Evolutionary conservation across 2,113 vertebrate genomes (phyloP).

Genomic region (Athene noctua): DNA sequence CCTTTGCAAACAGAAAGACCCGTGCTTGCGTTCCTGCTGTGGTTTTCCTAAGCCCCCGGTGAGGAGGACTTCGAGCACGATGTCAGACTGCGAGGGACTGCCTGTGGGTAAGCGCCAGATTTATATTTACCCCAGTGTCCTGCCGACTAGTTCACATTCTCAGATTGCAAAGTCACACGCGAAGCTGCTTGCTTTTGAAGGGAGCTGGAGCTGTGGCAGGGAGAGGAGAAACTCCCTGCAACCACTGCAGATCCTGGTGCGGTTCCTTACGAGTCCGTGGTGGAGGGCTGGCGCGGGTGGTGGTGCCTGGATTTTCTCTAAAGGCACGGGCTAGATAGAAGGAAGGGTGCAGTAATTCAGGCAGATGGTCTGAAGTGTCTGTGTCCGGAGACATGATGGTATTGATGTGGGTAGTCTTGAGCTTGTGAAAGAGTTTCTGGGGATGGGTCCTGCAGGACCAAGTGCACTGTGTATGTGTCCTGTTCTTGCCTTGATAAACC

Average conservation of each 20-base stretch:
- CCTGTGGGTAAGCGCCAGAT: slow-evolving; percentile 85
- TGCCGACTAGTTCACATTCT: slow-evolving; percentile 47
- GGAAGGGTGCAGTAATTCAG: background rate
- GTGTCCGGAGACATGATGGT: background rate
- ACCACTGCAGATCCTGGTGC: background rate
- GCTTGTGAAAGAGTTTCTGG: background rate
- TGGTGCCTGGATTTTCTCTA: background rate
- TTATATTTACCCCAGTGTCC: slow-evolving; percentile 77
- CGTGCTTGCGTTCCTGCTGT: background rate
- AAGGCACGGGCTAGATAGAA: background rate
- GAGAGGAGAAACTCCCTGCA: background rate
- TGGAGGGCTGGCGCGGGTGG: background rate
- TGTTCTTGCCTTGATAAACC: background rate
- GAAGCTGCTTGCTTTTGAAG: background rate
- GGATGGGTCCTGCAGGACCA: background rate
- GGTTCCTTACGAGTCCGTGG: background rate
- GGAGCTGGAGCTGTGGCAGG: background rate
- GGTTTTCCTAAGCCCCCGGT: slow-evolving; percentile 34
- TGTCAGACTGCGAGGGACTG: slow-evolving; percentile 95
- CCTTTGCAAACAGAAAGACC: background rate
- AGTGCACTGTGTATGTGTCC: background rate
- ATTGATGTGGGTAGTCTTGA: background rate
- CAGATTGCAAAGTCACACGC: slow-evolving; percentile 55
- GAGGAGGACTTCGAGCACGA: slow-evolving; percentile 70
- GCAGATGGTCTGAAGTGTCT: background rate